Base-by-base conservation (phyloP, 2,888 invertebrate genomes). In the Andrena trimmerana region DNA sequence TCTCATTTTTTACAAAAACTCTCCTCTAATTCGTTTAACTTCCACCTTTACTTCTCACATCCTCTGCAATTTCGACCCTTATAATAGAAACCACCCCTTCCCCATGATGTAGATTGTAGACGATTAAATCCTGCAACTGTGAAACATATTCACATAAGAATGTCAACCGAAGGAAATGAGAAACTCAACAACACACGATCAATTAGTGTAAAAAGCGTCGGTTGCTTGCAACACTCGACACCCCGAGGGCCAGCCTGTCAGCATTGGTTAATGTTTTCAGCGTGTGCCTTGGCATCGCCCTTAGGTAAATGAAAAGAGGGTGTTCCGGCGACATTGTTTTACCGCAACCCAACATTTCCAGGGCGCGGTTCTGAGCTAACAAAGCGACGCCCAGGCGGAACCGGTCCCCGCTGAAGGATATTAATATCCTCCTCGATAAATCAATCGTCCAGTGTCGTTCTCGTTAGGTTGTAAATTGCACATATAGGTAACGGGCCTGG, bases 281-380 rank as follows among this genome's bases (percentile, higher is more conserved):
- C 67, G 81, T 75, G 79, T 70, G 83, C 76, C 81, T 78, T 83
- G 83, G 57, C 57, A 57, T 27, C 27, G 57, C 27, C 57, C 57
- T 57, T 57, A 10, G 88, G 77, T 88, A 87, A 89, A 89, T 83
- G 90, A 88, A 90, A 84, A 74, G 72, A 84, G 88, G 90, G 87
- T 63, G 88, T 81, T 83, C 83, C 83, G 72, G 65, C 27, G 52
- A 60, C 69, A 52, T 69, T 83, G 79, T 89, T 87, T 78, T 65
- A 78, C 63, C 66, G 69, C 29, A 60, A 71, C 73, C 75, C 77
- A 85, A 72, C 70, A 68, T 83, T 82, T 62, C 68, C 27, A 76
- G 83, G 90, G 90, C 75, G 90, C 85, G 90, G 90, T 85, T 85
- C 83, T 77, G 86, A 77, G 88, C 81, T 80, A 89, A 90, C 90